Conservation (phyloP, 2,113 vertebrate genomes). For the Sphaerodactylus townsendi region DNA sequence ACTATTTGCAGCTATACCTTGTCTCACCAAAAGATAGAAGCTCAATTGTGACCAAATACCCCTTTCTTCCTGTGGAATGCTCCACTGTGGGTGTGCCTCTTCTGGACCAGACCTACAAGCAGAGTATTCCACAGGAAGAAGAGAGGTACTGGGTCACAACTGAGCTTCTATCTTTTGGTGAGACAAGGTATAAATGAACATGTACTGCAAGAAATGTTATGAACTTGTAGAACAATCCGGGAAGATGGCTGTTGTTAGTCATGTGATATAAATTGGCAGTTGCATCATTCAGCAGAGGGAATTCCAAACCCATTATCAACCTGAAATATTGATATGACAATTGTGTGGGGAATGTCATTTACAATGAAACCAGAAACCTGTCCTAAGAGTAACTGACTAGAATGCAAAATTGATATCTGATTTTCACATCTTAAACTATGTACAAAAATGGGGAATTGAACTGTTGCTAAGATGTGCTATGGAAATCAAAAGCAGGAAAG, state of each 20-base stretch:
- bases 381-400: background rate
- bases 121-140: too few relatives aligned
- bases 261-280: slow-evolving; percentile 38
- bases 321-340: background rate
- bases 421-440: slow-evolving; percentile 59
- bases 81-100: too few relatives aligned
- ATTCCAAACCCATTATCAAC: background rate
- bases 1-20: background rate
- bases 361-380: slow-evolving; percentile 38
- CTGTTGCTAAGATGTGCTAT: background rate
- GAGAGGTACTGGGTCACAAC: too few relatives aligned
- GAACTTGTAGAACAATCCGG: background rate
- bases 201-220: background rate
- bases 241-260: slow-evolving; percentile 1
- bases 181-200: background rate
- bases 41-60: too few relatives aligned
- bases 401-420: slow-evolving; percentile 43
- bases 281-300: background rate
- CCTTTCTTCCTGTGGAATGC: too few relatives aligned
- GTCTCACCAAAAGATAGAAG: too few relatives aligned
- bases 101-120: too few relatives aligned
- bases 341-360: rapidly evolving
- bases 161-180: too few relatives aligned
- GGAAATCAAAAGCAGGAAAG: slow-evolving; percentile 13
- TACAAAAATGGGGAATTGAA: background rate